These are phyloP conservation scores for western clawed frog (Xenopus tropicalis) DNA, from an alignment of 2,113 vertebrate species.

Conservation along the genomic window UCB_Xtro_10.0 CM004447.2:75684001-75684500, in stretches of 20 bases:
- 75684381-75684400: background rate
- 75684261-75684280: constrained; percentile 22
- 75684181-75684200: constrained; percentile 6
- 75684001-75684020: no score
- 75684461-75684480: background rate
- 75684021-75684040: no score
- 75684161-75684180: no score
- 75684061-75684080: no score
- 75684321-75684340: constrained; percentile 30
- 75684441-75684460: no score
- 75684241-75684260: constrained; percentile 22
- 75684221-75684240: constrained; percentile 11
- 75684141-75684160: constrained; percentile 8
- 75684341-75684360: constrained; percentile 10
- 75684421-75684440: no score
- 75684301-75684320: constrained; percentile 3
- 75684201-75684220: constrained; percentile 23
- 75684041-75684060: no score
- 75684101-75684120: no score
- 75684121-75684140: constrained; percentile 26
- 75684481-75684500: background rate
- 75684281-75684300: constrained; percentile 1
- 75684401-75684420: no score
- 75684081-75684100: no score
- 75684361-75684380: background rate